These are phyloP conservation scores for Epistrophe eligans DNA, from an alignment of 2,888 invertebrate species.

Conservation along the genomic window DNA sequence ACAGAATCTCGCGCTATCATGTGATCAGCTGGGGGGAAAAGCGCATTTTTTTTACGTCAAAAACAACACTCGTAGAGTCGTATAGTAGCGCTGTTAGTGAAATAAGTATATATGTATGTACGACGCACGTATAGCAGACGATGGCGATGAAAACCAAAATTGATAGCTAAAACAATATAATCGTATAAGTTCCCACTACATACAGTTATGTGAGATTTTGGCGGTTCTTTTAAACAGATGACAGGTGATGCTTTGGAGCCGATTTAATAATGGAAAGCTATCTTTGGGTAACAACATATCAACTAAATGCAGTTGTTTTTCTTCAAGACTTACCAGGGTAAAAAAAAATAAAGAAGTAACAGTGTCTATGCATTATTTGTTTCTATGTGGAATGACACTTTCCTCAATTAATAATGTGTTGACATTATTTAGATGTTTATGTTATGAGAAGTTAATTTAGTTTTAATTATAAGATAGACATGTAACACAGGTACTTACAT, in stretches of 20 bases:
- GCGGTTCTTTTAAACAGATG: constrained; percentile 23
- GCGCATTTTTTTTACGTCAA: constrained; percentile 15
- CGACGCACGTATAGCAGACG: too few relatives aligned
- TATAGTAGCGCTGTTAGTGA: neutral
- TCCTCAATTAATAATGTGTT: neutral
- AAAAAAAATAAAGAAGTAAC: neutral
- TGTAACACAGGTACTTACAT: constrained; percentile 86
- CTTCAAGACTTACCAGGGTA: neutral
- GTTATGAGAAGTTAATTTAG: neutral
- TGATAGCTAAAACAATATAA: constrained; percentile 48
- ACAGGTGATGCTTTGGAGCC: neutral
- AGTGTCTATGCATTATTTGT: neutral
- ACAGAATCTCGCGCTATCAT: constrained; percentile 50
- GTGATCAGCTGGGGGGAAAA: constrained; percentile 61
- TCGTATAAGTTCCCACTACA: constrained; percentile 8
- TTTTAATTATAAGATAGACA: too few relatives aligned
- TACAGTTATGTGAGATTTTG: constrained; percentile 36
- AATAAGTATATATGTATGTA: too few relatives aligned
- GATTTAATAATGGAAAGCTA: constrained; percentile 32
- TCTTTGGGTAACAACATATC: neutral
- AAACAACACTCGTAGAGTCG: constrained; percentile 5
- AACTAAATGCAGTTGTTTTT: neutral
- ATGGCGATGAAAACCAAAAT: constrained; percentile 27
- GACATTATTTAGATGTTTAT: neutral
- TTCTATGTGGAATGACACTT: constrained; percentile 11